Evolutionary conservation across 2,797 vertebrate genomes (phyloP), one percentile per base, ranked within the genome.

Genomic region (Odontamblyopus lacepedii): DNA sequence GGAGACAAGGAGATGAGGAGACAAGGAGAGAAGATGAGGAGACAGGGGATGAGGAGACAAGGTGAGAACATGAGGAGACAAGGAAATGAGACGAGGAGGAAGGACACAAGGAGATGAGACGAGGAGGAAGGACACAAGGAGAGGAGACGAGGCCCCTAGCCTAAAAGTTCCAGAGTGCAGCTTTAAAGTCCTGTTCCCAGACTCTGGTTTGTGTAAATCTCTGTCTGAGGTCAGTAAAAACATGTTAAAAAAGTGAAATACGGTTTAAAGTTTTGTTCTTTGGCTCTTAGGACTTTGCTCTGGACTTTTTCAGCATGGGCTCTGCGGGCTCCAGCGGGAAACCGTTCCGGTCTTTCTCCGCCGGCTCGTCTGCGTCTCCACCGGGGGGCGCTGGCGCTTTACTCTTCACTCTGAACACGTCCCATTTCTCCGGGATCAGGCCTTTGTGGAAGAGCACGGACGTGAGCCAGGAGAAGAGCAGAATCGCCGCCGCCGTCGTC

Each of bases 401-500:
- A 26, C 1, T 19, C 77, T 78, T 87, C 8, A 76, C 76, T 18
- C 75, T 53, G 2, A 85, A 72, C 48, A 85, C 65, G 3, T 86
- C 81, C 71, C 67, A 74, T n/a, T 15, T 71, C 35, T 81, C 75
- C 26, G 81, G 78, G 23, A 84, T 65, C 44, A 78, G 38, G 1
- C 77, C 76, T 63, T 61, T 80, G 57, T 69, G 75, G 63, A 86
- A 86, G 68, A 89, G 74, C 59, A 63, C 23, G 4, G 73, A 71
- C 0, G 57, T 15, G 62, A 84, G 41, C 29, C 62, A 74, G 59
- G 83, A 87, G 67, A 84, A 83, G 1, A 68, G 3, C 73, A 83
- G 62, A 0, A 89, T 93, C 0, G 81, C 81, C 9, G 75, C 73
- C 13, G 91, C 0, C 0, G 90, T 75, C 29, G 90, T 48, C 51